Evolutionary conservation across 2,888 invertebrate species (phyloP).

Genomic region (Drosophila greeni): DNA sequence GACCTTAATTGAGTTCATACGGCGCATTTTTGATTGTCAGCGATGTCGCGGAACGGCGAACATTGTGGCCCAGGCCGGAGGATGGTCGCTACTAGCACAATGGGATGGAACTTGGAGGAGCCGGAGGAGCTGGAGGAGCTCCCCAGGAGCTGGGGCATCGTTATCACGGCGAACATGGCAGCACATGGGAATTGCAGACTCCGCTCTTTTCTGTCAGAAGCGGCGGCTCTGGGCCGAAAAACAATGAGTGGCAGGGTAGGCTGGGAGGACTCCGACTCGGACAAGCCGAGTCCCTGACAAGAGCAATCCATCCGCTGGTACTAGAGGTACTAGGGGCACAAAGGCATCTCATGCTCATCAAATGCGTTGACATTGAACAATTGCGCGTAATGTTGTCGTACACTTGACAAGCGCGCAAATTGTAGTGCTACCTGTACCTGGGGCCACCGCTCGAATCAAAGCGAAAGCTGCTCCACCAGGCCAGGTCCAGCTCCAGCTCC

Average conservation of each 20-base stretch:
- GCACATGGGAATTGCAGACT: slow-evolving; percentile 69
- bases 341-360: slow-evolving; percentile 72
- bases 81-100: slow-evolving; percentile 49
- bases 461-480: slow-evolving; percentile 52
- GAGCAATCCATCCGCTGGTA: slow-evolving; percentile 34
- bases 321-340: too few relatives aligned
- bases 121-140: background rate
- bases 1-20: slow-evolving; percentile 62
- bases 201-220: slow-evolving; percentile 38
- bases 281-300: slow-evolving; percentile 31
- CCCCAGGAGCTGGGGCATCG: slow-evolving; percentile 55
- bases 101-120: slow-evolving; percentile 23
- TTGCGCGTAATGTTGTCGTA: slow-evolving; percentile 75
- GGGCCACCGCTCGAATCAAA: slow-evolving; percentile 42
- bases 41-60: slow-evolving; percentile 36
- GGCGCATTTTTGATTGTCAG: slow-evolving; percentile 47
- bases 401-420: slow-evolving; percentile 75
- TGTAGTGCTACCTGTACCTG: slow-evolving; percentile 64
- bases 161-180: slow-evolving; percentile 70
- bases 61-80: slow-evolving; percentile 35
- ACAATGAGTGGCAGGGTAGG: slow-evolving; percentile 62
- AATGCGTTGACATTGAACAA: slow-evolving; percentile 74
- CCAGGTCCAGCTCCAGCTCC: background rate
- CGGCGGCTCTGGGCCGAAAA: slow-evolving; percentile 37
- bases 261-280: slow-evolving; percentile 12